phyloP scores from a whole-genome alignment of 1,140 invertebrate species.

The Probaryconus sp. region DNA sequence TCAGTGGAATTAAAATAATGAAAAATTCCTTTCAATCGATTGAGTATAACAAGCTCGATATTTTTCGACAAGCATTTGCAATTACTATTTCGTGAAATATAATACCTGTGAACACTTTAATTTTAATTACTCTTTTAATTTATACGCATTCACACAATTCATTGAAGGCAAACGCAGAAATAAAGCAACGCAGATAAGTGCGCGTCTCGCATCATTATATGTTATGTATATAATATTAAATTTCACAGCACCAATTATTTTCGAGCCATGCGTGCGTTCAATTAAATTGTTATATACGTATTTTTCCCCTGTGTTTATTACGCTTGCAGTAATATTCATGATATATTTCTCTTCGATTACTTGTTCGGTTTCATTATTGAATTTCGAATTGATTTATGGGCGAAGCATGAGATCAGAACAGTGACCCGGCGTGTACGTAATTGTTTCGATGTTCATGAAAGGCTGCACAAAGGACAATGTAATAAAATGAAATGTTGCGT shows the following conservation, averaged over 20 bases:
- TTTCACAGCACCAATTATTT: constrained; percentile 28
- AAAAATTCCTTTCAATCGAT: no score
- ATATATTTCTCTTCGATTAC: constrained; percentile 46
- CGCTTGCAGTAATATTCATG: constrained; percentile 13
- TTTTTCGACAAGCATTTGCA: no score
- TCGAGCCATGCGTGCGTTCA: constrained; percentile 1
- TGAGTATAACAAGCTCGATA: no score
- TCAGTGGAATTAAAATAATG: no score
- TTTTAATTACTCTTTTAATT: no score
- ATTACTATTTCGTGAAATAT: no score
- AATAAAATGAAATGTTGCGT: constrained; percentile 33
- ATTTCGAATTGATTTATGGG: constrained; percentile 54
- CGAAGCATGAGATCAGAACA: constrained; percentile 36
- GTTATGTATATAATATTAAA: constrained; percentile 26
- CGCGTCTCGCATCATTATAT: constrained; percentile 3
- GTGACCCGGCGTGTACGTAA: constrained; percentile 28
- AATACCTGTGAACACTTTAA: no score
- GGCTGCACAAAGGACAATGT: constrained; percentile 27
- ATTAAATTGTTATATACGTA: constrained; percentile 20
- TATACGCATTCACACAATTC: no score
- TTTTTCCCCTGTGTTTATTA: constrained; percentile 36
- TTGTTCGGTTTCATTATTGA: constrained; percentile 53
- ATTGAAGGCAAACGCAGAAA: background rate
- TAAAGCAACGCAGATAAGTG: constrained; percentile 2
- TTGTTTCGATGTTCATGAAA: constrained; percentile 45